Conservation (phyloP, 2,797 vertebrate species). For the Eremophila alpestris region DNA sequence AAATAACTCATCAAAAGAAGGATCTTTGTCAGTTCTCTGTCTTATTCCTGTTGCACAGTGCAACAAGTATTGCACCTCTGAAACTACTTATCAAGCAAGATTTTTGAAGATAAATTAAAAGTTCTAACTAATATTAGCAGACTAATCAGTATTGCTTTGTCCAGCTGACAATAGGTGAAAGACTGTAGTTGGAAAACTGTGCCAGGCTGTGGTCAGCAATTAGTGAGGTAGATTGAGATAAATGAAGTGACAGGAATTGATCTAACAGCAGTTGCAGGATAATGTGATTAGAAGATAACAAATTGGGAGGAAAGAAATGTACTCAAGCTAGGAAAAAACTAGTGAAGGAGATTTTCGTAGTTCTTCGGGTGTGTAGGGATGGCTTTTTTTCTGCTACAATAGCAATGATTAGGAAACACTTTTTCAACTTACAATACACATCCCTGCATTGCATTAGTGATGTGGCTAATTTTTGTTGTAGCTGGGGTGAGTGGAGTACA, state of each 20-base stretch:
- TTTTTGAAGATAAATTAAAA: not conserved
- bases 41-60: not conserved
- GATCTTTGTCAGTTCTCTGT: slow-evolving; percentile 2
- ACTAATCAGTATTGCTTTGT: not conserved
- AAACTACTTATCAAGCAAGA: not conserved
- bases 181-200: not conserved
- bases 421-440: not conserved
- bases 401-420: not conserved
- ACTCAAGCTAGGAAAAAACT: not conserved
- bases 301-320: not conserved
- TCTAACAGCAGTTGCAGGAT: not conserved
- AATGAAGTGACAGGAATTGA: not conserved
- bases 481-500: not conserved
- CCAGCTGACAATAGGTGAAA: not conserved
- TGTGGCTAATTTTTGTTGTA: not conserved
- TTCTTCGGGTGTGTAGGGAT: fast-evolving
- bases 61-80: not conserved
- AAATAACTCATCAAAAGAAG: slow-evolving; percentile 41
- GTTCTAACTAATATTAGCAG: not conserved
- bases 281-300: not conserved
- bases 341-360: not conserved
- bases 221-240: not conserved
- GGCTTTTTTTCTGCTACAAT: not conserved
- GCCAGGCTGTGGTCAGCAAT: not conserved
- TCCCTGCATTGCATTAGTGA: not conserved